phyloP scores from a whole-genome alignment of 30 jellyfish, hydroid and myxozoan genomes.

The Mastigias papua region DNA sequence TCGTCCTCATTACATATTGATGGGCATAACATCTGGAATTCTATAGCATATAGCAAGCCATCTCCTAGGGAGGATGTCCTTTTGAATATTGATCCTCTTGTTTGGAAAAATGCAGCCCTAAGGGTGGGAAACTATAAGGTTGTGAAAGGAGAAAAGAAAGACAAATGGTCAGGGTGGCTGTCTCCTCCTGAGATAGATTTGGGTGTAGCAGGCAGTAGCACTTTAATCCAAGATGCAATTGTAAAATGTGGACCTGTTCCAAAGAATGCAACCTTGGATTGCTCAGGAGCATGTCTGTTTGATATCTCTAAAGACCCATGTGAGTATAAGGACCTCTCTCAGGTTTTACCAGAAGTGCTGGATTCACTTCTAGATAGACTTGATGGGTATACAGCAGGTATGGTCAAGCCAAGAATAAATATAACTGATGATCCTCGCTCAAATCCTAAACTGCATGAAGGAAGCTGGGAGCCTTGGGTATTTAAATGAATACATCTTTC shows the following conservation, averaged over 20 bases:
- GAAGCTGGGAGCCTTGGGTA: constrained; percentile 91
- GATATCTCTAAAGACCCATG: constrained; percentile 84
- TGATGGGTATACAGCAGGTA: constrained; percentile 46
- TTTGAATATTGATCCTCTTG: constrained; percentile 86
- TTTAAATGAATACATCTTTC: too few species aligned
- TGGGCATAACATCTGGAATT: constrained; percentile 84
- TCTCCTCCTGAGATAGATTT: constrained; percentile 80
- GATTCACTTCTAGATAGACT: constrained; percentile 55
- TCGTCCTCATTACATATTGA: constrained; percentile 48
- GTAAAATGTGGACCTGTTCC: constrained; percentile 83
- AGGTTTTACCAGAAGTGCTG: constrained; percentile 63
- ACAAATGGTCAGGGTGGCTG: constrained; percentile 91
- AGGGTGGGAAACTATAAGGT: constrained; percentile 87
- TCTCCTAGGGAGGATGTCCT: constrained; percentile 90
- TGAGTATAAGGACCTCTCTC: constrained; percentile 80
- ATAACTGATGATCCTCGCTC: constrained; percentile 76
- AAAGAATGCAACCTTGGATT: constrained; percentile 58
- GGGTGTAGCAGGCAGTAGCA: not conserved
- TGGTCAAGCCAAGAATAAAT: constrained; percentile 75
- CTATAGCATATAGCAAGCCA: constrained; percentile 25
- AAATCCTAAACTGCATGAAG: constrained; percentile 90
- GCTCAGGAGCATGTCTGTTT: constrained; percentile 79
- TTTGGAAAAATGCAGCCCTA: constrained; percentile 83
- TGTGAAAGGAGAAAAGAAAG: constrained; percentile 59
- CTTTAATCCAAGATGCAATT: constrained; percentile 41